Evolutionary conservation across 2,113 vertebrate genomes (phyloP).

Genomic region (Gymnocephalus cernua): DNA sequence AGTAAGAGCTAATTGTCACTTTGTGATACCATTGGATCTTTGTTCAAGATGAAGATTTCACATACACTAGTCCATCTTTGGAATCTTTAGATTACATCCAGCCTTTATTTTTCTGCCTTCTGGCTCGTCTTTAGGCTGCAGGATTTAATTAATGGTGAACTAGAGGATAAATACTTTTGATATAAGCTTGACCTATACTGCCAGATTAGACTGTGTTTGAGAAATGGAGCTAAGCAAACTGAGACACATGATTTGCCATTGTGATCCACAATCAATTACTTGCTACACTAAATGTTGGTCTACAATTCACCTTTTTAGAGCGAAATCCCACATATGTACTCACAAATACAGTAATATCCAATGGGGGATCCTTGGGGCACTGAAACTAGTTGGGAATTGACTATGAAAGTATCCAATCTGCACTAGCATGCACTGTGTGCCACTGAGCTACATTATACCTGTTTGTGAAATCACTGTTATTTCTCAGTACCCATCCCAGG

Average conservation of each 20-base stretch:
- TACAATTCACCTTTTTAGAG: neutral
- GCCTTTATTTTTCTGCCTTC: neutral
- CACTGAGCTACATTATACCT: neutral
- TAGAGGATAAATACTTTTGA: neutral
- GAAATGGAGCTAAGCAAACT: neutral
- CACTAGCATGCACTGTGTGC: neutral
- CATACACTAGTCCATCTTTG: neutral
- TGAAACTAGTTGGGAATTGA: neutral
- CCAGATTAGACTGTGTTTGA: neutral
- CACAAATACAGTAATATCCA: neutral
- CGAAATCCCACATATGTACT: neutral
- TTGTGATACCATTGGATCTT: neutral
- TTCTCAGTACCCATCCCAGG: neutral
- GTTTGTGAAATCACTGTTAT: slow-evolving; percentile 6
- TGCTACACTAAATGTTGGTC: neutral
- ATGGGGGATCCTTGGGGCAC: neutral
- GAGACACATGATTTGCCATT: neutral
- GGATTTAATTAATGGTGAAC: neutral
- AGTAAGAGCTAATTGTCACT: neutral
- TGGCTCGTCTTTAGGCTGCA: neutral
- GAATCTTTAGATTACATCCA: neutral
- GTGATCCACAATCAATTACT: neutral
- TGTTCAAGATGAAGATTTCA: neutral
- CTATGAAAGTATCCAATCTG: neutral
- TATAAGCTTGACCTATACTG: neutral